Evolutionary conservation across 2,113 vertebrate genomes (phyloP), one percentile per base, ranked within the genome.

Genomic region (Sander lucioperca): DNA sequence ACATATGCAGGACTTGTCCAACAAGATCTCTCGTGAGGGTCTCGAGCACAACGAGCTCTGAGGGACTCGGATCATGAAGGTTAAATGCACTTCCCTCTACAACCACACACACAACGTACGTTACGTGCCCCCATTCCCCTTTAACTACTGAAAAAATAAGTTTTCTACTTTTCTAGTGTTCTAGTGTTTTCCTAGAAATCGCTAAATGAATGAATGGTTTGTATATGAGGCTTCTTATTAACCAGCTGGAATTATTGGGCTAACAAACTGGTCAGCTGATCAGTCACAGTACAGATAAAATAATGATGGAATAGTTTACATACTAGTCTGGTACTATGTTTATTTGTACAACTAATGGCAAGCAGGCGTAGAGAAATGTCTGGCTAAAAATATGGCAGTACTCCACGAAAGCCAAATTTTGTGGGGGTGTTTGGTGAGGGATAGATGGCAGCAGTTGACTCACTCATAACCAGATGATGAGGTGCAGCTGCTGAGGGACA

Each of bases 21-120:
- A 96, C 88, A 96, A 98, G 89, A 96, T 99, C 71, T 97, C 97
- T 3, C 93, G 76, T 25, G 86, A 96, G 65, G 97, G 97, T 11
- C 95, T 97, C n/a, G 84, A 94, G 8, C 98, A 99, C 93, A 99
- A 98, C 0, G 98, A 99, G 72, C 96, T 99, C 36, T 99, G 92
- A 97, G 67, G 14, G 27, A 23, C 25, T 69, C 4, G 0, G 25
- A 13, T 86, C 54, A 45, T 33, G 21, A 74, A 67, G 68, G 66
- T 50, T 21, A 23, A 74, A 80, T 21, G 47, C 83, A 82, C 51
- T 88, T 78, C 48, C 39, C 19, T 53, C 58, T 16, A 25, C 30
- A 45, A 14, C 23, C 64, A 2, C 73, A 33, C 65, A 9, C 39
- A 62, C 66, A 50, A 7, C 11, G 5, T 15, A 36, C 5, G 13